phyloP scores from a whole-genome alignment of 1,140 invertebrate species.

The Octopus bimaculoides region DNA sequence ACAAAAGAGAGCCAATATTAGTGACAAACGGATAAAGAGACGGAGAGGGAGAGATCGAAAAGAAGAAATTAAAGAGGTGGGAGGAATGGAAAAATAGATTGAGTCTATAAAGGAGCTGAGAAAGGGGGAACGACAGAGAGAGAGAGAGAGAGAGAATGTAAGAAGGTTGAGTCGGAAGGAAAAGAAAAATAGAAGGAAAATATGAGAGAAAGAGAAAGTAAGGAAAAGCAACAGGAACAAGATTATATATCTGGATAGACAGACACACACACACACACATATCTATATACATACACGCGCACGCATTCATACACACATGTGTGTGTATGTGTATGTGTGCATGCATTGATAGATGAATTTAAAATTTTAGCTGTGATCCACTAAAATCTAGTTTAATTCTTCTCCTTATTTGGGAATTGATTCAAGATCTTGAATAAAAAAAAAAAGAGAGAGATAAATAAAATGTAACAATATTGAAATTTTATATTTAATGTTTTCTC shows the following conservation, averaged over 20 bases:
- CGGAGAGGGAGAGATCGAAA: too few relatives aligned
- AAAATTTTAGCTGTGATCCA: neutral
- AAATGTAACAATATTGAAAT: too few relatives aligned
- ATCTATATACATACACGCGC: too few relatives aligned
- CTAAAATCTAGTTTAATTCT: neutral
- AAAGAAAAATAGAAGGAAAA: neutral
- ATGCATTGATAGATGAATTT: too few relatives aligned
- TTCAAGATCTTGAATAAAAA: conserved; percentile 6
- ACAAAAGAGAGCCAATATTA: too few relatives aligned
- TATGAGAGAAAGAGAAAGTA: too few relatives aligned
- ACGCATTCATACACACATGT: too few relatives aligned
- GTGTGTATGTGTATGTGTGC: neutral
- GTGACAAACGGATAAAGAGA: too few relatives aligned
- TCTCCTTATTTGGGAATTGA: neutral
- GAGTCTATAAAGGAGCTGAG: neutral
- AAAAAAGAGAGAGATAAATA: neutral
- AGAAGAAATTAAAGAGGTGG: neutral
- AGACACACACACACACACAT: too few relatives aligned
- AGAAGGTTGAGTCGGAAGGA: neutral
- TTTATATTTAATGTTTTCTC: too few relatives aligned
- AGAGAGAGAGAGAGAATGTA: neutral
- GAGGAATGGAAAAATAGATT: neutral
- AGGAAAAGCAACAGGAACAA: too few relatives aligned
- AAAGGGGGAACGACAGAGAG: neutral
- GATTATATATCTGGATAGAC: too few relatives aligned